Percentiles rank a stretch among this genome's conserved stretches.
Evolutionary conservation across 1,140 invertebrate genomes (phyloP).

Genomic region (Pollicipes pollicipes): DNA sequence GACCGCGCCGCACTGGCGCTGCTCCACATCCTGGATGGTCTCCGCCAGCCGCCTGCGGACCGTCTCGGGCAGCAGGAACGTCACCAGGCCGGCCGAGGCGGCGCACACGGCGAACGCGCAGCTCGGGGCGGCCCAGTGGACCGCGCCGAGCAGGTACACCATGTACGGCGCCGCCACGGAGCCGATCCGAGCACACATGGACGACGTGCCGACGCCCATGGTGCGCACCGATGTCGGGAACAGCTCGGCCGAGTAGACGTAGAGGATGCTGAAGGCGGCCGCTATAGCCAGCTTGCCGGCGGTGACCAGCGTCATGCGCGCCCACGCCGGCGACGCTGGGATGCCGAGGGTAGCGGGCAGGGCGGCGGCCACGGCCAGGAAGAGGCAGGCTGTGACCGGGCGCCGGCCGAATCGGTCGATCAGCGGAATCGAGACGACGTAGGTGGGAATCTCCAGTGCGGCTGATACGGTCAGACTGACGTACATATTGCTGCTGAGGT

Average conservation of each 20-base stretch:
- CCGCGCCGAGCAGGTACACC: constrained; percentile 26
- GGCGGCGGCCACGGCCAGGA: neutral
- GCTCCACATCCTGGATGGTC: constrained; percentile 11
- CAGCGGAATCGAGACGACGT: constrained; percentile 9
- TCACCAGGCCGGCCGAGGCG: constrained; percentile 5
- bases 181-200: constrained; percentile 54
- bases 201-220: constrained; percentile 56
- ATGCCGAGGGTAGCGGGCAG: neutral
- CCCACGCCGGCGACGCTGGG: neutral
- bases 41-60: constrained; percentile 9
- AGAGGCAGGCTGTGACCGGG: neutral
- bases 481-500: constrained; percentile 28
- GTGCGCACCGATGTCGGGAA: constrained; percentile 67
- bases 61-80: constrained; percentile 13
- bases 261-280: constrained; percentile 56
- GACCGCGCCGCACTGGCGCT: too few species aligned
- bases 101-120: constrained; percentile 7
- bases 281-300: constrained; percentile 64
- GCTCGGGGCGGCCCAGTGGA: too few species aligned
- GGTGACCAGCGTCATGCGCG: constrained; percentile 41
- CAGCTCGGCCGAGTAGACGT: constrained; percentile 61
- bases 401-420: neutral
- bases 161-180: constrained; percentile 56
- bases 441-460: constrained; percentile 17
- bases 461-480: constrained; percentile 16